These are phyloP conservation scores for Rutilus rutilus DNA, from an alignment of 2,113 vertebrate genomes.

Conservation along the genomic window DNA sequence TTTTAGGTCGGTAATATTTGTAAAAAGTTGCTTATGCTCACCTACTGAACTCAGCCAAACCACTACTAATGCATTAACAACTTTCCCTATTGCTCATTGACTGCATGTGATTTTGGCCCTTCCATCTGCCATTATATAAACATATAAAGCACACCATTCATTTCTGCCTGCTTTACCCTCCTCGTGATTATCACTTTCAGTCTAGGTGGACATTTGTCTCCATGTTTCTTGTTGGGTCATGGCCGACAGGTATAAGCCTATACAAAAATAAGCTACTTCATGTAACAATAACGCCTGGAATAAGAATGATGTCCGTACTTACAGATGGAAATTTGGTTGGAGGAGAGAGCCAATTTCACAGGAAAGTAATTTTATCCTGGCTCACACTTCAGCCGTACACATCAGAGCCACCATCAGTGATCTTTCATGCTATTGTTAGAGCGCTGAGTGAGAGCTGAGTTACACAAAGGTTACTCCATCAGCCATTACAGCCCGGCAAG, in stretches of 20 bases:
- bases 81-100: not conserved
- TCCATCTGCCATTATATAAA: not conserved
- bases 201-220: not conserved
- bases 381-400: slow-evolving; percentile 65
- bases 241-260: not conserved
- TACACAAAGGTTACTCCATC: slow-evolving; percentile 69
- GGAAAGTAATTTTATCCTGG: slow-evolving; percentile 73
- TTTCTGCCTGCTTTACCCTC: not conserved
- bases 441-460: slow-evolving; percentile 61
- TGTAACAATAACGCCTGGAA: slow-evolving; percentile 66
- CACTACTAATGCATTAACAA: not conserved
- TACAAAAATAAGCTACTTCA: slow-evolving; percentile 55
- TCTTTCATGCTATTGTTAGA: slow-evolving; percentile 73
- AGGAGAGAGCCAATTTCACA: slow-evolving; percentile 69
- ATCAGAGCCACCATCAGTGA: slow-evolving; percentile 66
- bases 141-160: not conserved
- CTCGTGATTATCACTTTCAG: not conserved
- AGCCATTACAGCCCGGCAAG: slow-evolving; percentile 67
- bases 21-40: not conserved
- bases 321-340: slow-evolving; percentile 67
- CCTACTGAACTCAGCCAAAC: not conserved
- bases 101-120: not conserved
- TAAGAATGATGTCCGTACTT: slow-evolving; percentile 63
- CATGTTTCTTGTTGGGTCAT: slow-evolving; percentile 26
- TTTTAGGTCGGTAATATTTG: not conserved